Evolutionary conservation across 2,113 vertebrate species (phyloP), one percentile per base, ranked within the genome.

Genomic region (Neotoma lepida): DNA sequence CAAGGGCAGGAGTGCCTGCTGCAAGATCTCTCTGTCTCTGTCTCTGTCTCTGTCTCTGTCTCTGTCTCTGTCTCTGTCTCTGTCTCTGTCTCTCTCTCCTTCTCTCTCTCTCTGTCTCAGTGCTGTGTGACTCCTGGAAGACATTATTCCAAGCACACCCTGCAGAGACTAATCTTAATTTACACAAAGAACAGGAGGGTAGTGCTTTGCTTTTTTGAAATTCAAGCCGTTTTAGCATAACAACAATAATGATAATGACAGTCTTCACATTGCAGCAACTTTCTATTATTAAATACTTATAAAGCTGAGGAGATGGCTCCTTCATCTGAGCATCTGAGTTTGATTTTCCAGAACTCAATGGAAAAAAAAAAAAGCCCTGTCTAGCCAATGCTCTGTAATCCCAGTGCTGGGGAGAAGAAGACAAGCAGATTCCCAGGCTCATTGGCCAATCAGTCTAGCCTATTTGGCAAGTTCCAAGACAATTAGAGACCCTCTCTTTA

Each of bases 261-360:
- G 28, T 85, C 91, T 93, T 70, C 87, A 74, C 73, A 81, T n/a
- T 35, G 33, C 4, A 78, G 26, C 28, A 77, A 71, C 17, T 90
- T 95, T 14, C 17, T 92, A 82, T 63, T 68, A 77, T 86, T 92
- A 94, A 96, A 58, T 76, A 77, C 49, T 92, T 93, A 70, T 17
- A 49, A 35, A 30, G 44, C 18, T 24, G 9, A 44, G 44, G 64
- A 51, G 12, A 22, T 49, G 39, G 18, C 13, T 86, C 18, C 30
- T 64, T 85, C 81, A 17, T 58, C 35, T 39, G 12, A 81, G 78
- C 35, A 58, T 33, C 39, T 44, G 81, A 44, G 26, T 44, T 82
- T 82, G 24, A 44, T 44, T 41, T 26, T 54, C 8, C 7, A 61
- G n/a, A 63, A 82, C n/a, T n/a, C 9, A 54, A 76, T 30, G 5